Conservation (phyloP, 2,888 invertebrate species). For the Ormyrus thymus region DNA sequence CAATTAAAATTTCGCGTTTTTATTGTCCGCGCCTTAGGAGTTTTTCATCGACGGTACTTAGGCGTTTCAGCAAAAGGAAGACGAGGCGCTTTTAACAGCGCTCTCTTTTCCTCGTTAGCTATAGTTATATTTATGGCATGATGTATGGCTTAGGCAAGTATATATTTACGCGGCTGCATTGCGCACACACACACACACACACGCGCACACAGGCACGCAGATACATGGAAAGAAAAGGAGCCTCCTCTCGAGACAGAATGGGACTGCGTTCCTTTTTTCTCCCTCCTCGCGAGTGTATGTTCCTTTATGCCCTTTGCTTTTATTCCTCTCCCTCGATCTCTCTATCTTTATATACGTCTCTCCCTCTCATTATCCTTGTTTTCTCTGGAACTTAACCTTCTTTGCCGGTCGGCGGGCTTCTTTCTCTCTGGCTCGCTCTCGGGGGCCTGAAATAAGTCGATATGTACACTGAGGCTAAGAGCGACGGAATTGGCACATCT, state of each 20-base stretch:
- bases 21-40: slow-evolving; percentile 3
- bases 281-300: slow-evolving; percentile 11
- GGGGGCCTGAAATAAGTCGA: slow-evolving; percentile 18
- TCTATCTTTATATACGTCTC: slow-evolving; percentile 44
- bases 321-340: slow-evolving; percentile 37
- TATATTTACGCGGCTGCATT: slow-evolving; percentile 48
- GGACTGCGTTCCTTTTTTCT: slow-evolving; percentile 30
- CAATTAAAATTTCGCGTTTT: slow-evolving; percentile 42
- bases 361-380: slow-evolving; percentile 49
- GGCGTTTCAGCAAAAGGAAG: slow-evolving; percentile 24
- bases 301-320: slow-evolving; percentile 44
- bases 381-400: slow-evolving; percentile 40
- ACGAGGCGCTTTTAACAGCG: slow-evolving; percentile 47
- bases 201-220: too few species aligned
- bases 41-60: slow-evolving; percentile 9
- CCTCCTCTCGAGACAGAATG: slow-evolving; percentile 35
- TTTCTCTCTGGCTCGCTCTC: slow-evolving; percentile 40
- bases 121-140: slow-evolving; percentile 53
- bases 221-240: slow-evolving; percentile 20
- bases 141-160: slow-evolving; percentile 47
- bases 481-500: slow-evolving; percentile 43
- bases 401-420: slow-evolving; percentile 10
- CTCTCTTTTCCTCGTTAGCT: slow-evolving; percentile 54
- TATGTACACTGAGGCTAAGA: slow-evolving; percentile 11
- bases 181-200: slow-evolving; percentile 26